Evolutionary conservation across 2,113 vertebrate genomes (phyloP), one percentile per base, ranked within the genome.

Genomic region (Fukomys damarensis): DNA sequence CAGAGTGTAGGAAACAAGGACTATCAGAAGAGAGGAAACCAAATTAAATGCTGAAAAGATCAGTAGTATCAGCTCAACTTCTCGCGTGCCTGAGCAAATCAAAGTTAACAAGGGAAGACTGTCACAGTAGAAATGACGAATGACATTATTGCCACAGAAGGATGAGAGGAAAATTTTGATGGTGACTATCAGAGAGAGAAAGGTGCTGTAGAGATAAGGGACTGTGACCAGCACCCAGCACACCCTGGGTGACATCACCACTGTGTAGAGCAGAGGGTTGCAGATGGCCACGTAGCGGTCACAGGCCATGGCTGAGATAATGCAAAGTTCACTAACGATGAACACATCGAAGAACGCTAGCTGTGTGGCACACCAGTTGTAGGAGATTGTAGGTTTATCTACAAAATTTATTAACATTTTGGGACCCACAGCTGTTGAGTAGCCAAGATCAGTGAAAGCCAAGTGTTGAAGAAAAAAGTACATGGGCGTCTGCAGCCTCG

Each of bases 51-150:
- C 41, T n/a, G 95, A 97, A 38, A 96, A 61, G 7, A 85, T 85
- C 38, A 0, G 59, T 94, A 82, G 17, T 22, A 94, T 94, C 56
- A 70, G 30, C 7, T 89, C 61, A n/a, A 12, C 8, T 2, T 94
- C 92, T 20, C 0, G 19, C 4, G 96, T 96, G 3, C 24, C 82
- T 68, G 95, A 98, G 26, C 98, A 98, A 19, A 98, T 85, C 41
- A 98, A 91, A 35, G 92, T 95, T 41, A 98, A 49, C 43, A 98
- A 89, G 0, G 97, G 97, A 12, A 97, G 97, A 56, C 94, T 97
- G 41, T 98, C 98, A 76, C 98, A 98, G 63, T 97, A 98, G 85
- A 97, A 98, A 81, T 98, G 95, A 56, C 87, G 97, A 24, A 98
- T 95, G 26, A 97, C 1, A 56, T 97, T 98, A 43, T 86, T 63